Base-by-base conservation (phyloP, 2,888 invertebrate species). In the Megaustenia siamemsis region DNA sequence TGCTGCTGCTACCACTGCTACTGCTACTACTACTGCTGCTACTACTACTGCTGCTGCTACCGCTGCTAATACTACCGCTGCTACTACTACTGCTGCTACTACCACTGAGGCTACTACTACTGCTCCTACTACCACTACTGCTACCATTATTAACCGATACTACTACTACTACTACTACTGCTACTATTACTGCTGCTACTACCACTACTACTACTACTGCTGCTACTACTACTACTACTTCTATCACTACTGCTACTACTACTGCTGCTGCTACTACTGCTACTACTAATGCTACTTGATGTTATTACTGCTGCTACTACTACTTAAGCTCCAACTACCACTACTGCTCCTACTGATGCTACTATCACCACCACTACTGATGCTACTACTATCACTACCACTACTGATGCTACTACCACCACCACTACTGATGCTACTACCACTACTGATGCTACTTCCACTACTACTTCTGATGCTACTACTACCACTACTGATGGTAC, bases 1-100 rank as follows among this genome's bases (percentile, higher is more conserved):
- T 76, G 49, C 76, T n/a, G n/a, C 28, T 45, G 28, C 49, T 45
- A 28, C 75, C 43, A 28, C 75, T 75, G n/a, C 75, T 75, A 45
- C 75, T 76, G 49, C 53, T 76, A 76, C 76, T 76, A 32, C 76
- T 76, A 49, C 76, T 76, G 32, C 76, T 76, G 32, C 76, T 76
- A 8, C 76, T 76, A 49, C 49, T 76, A 76, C 76, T 53, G 49
- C 76, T 49, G 32, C 49, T 76, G n/a, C 76, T 76, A 49, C 45
- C 49, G 49, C 49, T 76, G 49, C 76, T 76, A 53, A 24, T 76
- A 49, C 76, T 49, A 45, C 76, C 49, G 32, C 76, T 76, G 28
- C 53, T 76, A 49, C 45, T 53, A 49, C 76, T 76, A 76, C 76
- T 32, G 49, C 76, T 76, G 49, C 76, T 76, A 76, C 53, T 76